A percentile compares a stretch with the other conserved stretches of the same genome.
Conservation (phyloP, 2,797 vertebrate genomes). For the Carapus acus region DNA sequence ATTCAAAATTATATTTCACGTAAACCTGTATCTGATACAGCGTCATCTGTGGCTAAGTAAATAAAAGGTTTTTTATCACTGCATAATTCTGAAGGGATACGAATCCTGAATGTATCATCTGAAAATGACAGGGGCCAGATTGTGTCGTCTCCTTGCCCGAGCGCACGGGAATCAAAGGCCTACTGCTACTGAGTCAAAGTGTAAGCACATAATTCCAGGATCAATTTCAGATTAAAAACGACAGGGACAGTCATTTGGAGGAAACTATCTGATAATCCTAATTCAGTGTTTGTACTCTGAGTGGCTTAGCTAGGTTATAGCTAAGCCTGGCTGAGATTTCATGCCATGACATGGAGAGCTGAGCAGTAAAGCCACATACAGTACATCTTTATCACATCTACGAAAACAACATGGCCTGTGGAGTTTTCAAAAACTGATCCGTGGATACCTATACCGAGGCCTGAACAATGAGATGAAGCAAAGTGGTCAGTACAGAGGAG, state of each 20-base stretch:
- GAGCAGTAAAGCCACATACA: conserved; percentile 26
- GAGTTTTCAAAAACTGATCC: conserved; percentile 3
- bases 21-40: not conserved
- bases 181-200: conserved; percentile 7
- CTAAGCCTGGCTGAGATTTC: conserved; percentile 6
- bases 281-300: conserved; percentile 36
- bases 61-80: conserved; percentile 4
- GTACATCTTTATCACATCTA: conserved; percentile 21
- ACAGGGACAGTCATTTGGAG: conserved; percentile 23
- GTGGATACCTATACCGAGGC: conserved; percentile 15
- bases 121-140: conserved; percentile 10
- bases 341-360: conserved; percentile 24
- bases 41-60: not conserved
- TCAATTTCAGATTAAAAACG: conserved; percentile 52
- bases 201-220: conserved; percentile 29
- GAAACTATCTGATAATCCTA: conserved; percentile 50
- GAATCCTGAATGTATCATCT: not conserved
- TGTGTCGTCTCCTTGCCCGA: conserved; percentile 2
- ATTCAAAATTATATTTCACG: conserved; percentile 1
- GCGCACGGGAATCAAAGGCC: conserved; percentile 12
- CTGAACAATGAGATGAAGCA: not conserved
- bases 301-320: conserved; percentile 29
- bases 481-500: conserved; percentile 1
- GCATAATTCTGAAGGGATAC: not conserved
- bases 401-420: conserved; percentile 16